phyloP scores from a whole-genome alignment of 1,140 invertebrate species.

The Stenopsyche tienmushanensis region DNA sequence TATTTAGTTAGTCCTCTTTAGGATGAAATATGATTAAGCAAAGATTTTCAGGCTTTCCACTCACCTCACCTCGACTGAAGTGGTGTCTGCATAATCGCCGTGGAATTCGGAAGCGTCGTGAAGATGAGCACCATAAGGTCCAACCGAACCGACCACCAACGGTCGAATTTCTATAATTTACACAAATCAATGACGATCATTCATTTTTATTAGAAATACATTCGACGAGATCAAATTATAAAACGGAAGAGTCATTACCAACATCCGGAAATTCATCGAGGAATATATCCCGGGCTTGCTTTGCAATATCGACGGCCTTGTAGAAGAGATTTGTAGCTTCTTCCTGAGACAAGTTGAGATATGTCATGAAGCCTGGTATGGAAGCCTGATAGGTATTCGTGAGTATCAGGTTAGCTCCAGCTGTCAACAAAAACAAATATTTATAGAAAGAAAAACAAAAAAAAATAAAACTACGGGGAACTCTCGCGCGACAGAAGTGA shows the following conservation, averaged over 20 bases:
- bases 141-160: conserved; percentile 79
- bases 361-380: conserved; percentile 71
- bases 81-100: conserved; percentile 74
- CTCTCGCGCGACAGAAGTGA: too few relatives aligned
- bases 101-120: conserved; percentile 89
- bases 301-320: conserved; percentile 68
- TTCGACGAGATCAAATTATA: too few relatives aligned
- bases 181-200: conserved; percentile 7
- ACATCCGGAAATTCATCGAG: conserved; percentile 56
- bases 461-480: not conserved
- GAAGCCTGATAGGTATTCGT: conserved; percentile 90
- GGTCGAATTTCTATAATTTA: conserved; percentile 51
- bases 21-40: too few relatives aligned
- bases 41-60: too few relatives aligned
- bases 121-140: conserved; percentile 85
- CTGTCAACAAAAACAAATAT: conserved; percentile 47
- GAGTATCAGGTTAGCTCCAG: conserved; percentile 80
- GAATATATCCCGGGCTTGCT: conserved; percentile 60
- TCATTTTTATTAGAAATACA: not conserved
- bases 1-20: too few relatives aligned
- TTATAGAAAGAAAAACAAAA: not conserved
- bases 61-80: conserved; percentile 64
- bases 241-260: conserved; percentile 41
- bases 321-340: conserved; percentile 69
- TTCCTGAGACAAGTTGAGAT: conserved; percentile 63